Conservation (phyloP, 1,140 invertebrate species). For the Laupala kohalensis region DNA sequence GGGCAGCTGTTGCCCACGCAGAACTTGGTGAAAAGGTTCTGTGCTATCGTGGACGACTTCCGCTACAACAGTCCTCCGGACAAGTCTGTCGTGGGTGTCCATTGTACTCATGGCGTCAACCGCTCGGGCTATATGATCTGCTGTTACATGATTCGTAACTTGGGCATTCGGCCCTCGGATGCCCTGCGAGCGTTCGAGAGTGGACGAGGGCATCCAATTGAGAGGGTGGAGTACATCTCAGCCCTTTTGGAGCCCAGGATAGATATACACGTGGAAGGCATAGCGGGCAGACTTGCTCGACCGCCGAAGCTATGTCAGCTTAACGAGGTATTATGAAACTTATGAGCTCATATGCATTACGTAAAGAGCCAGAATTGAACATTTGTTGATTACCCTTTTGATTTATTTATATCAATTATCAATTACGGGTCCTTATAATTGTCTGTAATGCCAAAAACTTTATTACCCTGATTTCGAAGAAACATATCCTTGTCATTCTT, state of each 20-base stretch:
- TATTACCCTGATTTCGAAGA: too few species aligned
- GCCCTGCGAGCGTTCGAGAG: neutral
- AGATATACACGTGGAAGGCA: neutral
- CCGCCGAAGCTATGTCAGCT: neutral
- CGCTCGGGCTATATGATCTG: constrained; percentile 82
- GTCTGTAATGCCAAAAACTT: too few species aligned
- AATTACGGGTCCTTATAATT: too few species aligned
- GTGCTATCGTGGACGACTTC: neutral
- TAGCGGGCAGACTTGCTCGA: neutral
- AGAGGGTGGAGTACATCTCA: neutral
- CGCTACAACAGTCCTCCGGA: neutral
- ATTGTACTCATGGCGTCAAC: constrained; percentile 86
- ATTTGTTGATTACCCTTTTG: too few species aligned
- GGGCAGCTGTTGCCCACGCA: constrained; percentile 33
- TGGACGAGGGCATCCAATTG: neutral
- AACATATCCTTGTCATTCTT: too few species aligned
- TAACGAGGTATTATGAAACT: too few species aligned
- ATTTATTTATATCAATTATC: too few species aligned
- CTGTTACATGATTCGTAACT: constrained; percentile 29
- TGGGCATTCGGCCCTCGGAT: neutral
- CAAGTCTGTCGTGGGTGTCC: constrained; percentile 59
- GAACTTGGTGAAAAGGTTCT: constrained; percentile 20
- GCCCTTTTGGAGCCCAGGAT: neutral
- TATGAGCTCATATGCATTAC: too few species aligned
- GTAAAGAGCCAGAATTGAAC: too few species aligned